phyloP scores from a whole-genome alignment of 2,797 vertebrate species.

The Australoheros facetus region DNA sequence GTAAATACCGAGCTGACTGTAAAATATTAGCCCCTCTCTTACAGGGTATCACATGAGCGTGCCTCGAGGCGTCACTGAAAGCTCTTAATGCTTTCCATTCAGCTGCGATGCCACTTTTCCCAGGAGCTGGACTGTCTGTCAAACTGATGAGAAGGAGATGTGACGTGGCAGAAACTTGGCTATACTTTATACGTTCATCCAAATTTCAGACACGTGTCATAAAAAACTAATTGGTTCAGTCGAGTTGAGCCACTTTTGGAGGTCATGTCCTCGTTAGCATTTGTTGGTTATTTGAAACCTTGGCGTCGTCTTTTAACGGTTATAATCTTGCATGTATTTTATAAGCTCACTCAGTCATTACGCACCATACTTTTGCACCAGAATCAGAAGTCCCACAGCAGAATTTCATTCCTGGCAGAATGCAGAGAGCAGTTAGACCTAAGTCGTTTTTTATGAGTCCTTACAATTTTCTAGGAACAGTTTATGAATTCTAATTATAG shows the following conservation, averaged over 20 bases:
- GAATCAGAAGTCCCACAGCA: neutral
- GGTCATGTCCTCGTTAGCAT: neutral
- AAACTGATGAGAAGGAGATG: constrained; percentile 34
- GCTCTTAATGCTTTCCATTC: constrained; percentile 70
- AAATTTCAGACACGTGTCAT: neutral
- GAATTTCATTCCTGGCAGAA: neutral
- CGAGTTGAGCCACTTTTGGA: neutral
- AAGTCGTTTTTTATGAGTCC: neutral
- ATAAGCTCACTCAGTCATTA: neutral
- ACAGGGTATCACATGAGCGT: constrained; percentile 66
- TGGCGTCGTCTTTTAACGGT: neutral
- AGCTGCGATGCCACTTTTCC: constrained; percentile 66
- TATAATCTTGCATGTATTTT: neutral
- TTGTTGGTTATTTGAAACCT: neutral
- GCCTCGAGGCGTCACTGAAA: constrained; percentile 64
- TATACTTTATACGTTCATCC: neutral
- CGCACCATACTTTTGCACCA: neutral
- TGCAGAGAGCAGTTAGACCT: neutral
- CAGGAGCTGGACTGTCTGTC: constrained; percentile 70
- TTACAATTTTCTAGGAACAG: neutral
- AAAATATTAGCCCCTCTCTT: constrained; percentile 68
- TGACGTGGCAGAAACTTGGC: constrained; percentile 1
- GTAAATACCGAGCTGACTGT: constrained; percentile 71
- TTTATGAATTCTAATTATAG: neutral
- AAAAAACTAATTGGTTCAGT: constrained; percentile 1